Evolutionary conservation across 2,113 vertebrate species (phyloP), one percentile per base, ranked within the genome.

Genomic region (Nyctibius bracteatus): DNA sequence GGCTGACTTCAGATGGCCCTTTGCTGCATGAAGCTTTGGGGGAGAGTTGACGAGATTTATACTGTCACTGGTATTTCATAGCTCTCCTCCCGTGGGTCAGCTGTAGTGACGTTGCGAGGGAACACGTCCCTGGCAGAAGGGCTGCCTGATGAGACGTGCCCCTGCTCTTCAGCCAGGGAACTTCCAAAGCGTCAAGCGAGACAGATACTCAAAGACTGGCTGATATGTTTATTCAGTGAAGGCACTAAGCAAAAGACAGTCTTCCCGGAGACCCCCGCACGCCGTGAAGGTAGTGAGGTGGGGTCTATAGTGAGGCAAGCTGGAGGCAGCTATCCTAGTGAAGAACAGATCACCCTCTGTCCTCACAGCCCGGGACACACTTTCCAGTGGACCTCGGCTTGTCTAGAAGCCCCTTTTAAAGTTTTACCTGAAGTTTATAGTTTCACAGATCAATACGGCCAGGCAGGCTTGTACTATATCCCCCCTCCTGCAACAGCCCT

Each of bases 51-150:
- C 27, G 20, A 22, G 37, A 35, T 43, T 25, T 41, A 10, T 33
- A 1, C 7, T 27, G 35, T 3, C 39, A 15, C 39, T 0, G 1
- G 30, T 35, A 10, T 28, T 24, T 41, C 44, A 10, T 3, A 47
- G 49, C 61, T 52, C 43, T 28, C 49, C 10, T 54, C 31, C 35
- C 0, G 1, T 6, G 37, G 28, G 25, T 37, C 24, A 35, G 27
- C 14, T 39, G 31, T 17, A 28, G 24, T 4, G 59, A 19, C 6
- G 22, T 1, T 37, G 49, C 3, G 17, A 65, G 46, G 67, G 51
- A 51, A 39, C 16, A 58, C 52, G 21, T 5, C 18, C 41, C 8
- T 33, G 21, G 35, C 23, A 44, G 27, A 44, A 57, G 27, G 23
- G 23, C 3, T 13, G 55, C 6, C 33, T n/a, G 37, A 24, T 27